Conservation (phyloP, 2,113 vertebrate genomes). For the Herpetotheres cachinnans region DNA sequence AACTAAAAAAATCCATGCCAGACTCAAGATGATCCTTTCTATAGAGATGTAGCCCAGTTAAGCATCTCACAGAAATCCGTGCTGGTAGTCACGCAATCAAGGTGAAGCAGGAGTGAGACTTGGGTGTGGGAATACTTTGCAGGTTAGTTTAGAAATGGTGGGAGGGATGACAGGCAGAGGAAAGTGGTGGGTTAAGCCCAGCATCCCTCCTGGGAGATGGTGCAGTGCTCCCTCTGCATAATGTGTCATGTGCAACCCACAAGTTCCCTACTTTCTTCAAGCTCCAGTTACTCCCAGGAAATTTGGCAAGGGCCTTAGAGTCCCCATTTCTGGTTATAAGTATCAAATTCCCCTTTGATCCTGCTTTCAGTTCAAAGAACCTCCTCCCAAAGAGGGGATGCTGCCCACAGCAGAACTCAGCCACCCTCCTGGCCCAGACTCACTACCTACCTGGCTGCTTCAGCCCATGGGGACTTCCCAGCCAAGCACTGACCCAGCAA, state of each 20-base stretch:
- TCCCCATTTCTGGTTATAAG: rapidly evolving
- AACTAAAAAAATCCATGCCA: background rate
- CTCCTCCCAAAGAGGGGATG: background rate
- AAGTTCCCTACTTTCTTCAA: background rate
- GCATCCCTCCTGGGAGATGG: background rate
- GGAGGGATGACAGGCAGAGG: background rate
- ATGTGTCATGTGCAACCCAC: background rate
- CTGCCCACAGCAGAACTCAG: background rate
- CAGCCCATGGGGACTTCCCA: background rate
- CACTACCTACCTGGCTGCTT: background rate
- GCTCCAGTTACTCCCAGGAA: background rate
- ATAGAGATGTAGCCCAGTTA: background rate
- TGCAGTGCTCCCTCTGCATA: background rate
- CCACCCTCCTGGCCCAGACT: background rate
- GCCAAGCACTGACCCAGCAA: background rate
- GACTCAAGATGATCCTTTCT: background rate
- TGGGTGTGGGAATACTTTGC: background rate
- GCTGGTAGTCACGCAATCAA: background rate
- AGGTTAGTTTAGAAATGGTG: background rate
- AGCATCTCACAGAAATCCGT: background rate
- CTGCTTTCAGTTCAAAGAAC: background rate
- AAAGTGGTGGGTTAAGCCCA: background rate
- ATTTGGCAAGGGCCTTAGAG: background rate
- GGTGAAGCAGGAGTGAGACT: background rate
- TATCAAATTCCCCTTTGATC: background rate